A percentile compares a stretch with the other conserved stretches of the same genome.
These are phyloP conservation scores for Heliconius hortense DNA, from an alignment of 2,888 invertebrate genomes.

Conservation along the genomic window DNA sequence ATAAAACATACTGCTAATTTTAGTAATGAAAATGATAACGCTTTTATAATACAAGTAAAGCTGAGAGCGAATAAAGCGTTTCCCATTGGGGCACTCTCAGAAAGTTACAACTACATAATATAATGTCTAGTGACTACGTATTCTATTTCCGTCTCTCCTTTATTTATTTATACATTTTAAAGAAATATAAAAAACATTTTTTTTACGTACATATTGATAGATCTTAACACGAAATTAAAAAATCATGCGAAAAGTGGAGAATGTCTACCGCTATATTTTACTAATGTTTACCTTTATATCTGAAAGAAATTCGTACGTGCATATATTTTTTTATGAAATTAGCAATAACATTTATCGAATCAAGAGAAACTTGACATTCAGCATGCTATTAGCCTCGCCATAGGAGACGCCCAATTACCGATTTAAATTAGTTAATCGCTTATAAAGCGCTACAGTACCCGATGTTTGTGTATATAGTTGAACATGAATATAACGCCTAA, in stretches of 20 bases:
- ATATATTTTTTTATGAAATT: neutral
- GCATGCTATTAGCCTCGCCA: neutral
- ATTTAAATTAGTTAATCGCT: conserved; percentile 3
- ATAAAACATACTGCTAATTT: conserved; percentile 1
- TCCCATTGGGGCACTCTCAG: neutral
- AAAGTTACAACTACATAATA: neutral
- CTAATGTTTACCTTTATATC: neutral
- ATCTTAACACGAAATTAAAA: neutral
- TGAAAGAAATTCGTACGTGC: no score
- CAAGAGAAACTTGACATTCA: neutral
- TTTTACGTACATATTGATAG: neutral
- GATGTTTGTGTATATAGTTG: neutral
- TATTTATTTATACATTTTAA: neutral
- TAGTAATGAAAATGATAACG: neutral
- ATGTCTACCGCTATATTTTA: neutral
- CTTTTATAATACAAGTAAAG: neutral
- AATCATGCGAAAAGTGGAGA: neutral
- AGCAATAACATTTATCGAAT: neutral
- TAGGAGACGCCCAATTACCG: neutral
- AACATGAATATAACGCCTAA: neutral
- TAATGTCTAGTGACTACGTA: neutral
- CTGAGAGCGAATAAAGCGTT: neutral
- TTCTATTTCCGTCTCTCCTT: neutral
- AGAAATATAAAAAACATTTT: neutral
- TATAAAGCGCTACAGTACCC: no score